Evolutionary conservation across 2,888 invertebrate genomes (phyloP).

Genomic region (Autographa gamma): DNA sequence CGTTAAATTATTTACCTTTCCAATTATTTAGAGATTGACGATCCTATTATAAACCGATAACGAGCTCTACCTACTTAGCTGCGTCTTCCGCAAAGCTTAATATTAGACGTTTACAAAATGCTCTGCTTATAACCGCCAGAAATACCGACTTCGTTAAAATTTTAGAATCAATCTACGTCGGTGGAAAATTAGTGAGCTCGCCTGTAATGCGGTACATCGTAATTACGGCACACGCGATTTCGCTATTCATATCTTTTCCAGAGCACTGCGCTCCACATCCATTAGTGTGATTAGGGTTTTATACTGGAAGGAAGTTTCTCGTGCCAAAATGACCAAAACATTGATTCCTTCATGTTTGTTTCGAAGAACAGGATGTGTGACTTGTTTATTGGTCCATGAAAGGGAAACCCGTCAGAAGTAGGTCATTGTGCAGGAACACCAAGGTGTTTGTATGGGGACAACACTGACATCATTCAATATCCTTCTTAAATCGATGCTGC

Average conservation of each 20-base stretch:
- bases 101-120: conserved; percentile 6
- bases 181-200: conserved; percentile 8
- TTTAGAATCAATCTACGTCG: conserved; percentile 12
- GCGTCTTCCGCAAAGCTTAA: neutral
- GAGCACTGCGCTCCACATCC: conserved; percentile 10
- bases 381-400: conserved; percentile 20
- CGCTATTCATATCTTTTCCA: conserved; percentile 18
- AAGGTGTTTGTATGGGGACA: conserved; percentile 7
- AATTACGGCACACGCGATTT: conserved; percentile 14
- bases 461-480: conserved; percentile 9
- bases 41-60: neutral
- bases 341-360: conserved; percentile 12
- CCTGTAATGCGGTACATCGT: conserved; percentile 2
- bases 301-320: conserved; percentile 6
- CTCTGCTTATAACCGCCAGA: neutral
- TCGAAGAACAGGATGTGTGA: conserved; percentile 10
- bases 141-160: conserved; percentile 1
- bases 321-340: conserved; percentile 16
- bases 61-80: neutral
- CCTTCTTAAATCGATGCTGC: neutral
- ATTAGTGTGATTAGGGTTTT: conserved; percentile 16
- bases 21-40: neutral
- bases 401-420: conserved; percentile 4
- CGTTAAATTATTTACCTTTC: neutral
- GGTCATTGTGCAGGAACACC: conserved; percentile 26